Base-by-base conservation (phyloP, 2,797 vertebrate genomes). In the Rhynchonycteris naso region DNA sequence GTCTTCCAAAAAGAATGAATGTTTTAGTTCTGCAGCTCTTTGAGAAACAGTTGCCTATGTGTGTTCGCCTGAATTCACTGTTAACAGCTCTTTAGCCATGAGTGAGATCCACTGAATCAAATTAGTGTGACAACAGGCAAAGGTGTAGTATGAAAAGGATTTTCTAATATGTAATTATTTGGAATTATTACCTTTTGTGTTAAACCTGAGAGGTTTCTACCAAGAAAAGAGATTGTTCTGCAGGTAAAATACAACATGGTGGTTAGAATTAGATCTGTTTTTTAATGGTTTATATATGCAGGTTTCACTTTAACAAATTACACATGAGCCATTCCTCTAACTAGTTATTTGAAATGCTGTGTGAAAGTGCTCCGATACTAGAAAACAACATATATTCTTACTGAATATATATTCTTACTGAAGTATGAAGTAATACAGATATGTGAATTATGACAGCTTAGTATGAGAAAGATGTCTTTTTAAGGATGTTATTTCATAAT, bases 251-350 rank as follows among this genome's bases (percentile, higher is more conserved):
- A 66, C 28, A 38, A 89, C 72, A 75, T 35, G 71, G 9, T 7
- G 54, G 6, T 15, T 87, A 91, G 38, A 72, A 56, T 81, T 52
- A 30, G 33, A 72, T 6, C 13, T 54, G 83, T 84, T 1, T 84
- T 1, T 85, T 69, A 52, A 93, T 90, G 4, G 71, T 86, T 83
- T 87, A 5, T 79, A 89, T 74, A 82, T 30, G 0, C 15, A 63
- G 28, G 7, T 12, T 88, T 72, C 58, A 69, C 61, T 79, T 95
- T 71, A 93, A 56, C 56, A 74, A 72, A 71, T 59, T 79, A 94
- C 47, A 72, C 50, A 47, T 59, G 5, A 92, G 14, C 19, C 35
- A 80, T 43, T 93, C 15, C 91, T 81, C 22, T 88, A 75, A 96
- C 19, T 72, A 50, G 21, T 58, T 75, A 75, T 89, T 88, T 61